Evolutionary conservation across 2,113 vertebrate species (phyloP), one percentile per base, ranked within the genome.

Genomic region (Dolichotis patagonum): DNA sequence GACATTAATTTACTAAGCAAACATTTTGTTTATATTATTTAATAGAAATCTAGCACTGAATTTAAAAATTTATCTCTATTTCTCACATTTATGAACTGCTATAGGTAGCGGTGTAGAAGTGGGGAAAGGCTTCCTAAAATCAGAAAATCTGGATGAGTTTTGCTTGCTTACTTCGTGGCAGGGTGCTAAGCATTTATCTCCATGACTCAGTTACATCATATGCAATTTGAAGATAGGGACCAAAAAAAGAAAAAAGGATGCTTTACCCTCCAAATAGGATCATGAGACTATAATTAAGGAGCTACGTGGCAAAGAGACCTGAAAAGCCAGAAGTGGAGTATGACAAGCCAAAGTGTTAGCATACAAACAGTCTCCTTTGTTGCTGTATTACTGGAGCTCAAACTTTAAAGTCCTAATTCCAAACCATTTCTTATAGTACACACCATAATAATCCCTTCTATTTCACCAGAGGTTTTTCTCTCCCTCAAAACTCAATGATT

Each of bases 31-130:
- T 43, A n/a, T 41, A n/a, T 92, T 54, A 56, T 71, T 92, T 96
- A 58, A 71, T 46, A 94, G 58, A 28, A 62, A 78, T 84, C 54
- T 67, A 73, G 6, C 38, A 75, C 46, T 81, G 92, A 82, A 92
- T 85, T 82, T 71, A 87, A 88, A 89, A 4, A 12, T 85, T 20
- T 19, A 41, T 90, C 38, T 56, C 56, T 49, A 38, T 56, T 95
- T 95, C 84, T 97, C 69, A 77, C 26, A 93, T 81, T 91, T 80
- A 94, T 16, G 24, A 96, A 60, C 17, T 92, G 67, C 58, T 84
- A 69, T 16, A 84, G 67, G 52, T 60, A 65, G 85, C 35, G 32
- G 24, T 17, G n/a, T 54, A 24, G 6, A 7, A 49, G 1, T 67
- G 2, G 22, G 20, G 35, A 77, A 77, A 89, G 32, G 65, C n/a